These are phyloP conservation scores for Sesia apiformis DNA, from an alignment of 2,888 invertebrate species.

Conservation along the genomic window DNA sequence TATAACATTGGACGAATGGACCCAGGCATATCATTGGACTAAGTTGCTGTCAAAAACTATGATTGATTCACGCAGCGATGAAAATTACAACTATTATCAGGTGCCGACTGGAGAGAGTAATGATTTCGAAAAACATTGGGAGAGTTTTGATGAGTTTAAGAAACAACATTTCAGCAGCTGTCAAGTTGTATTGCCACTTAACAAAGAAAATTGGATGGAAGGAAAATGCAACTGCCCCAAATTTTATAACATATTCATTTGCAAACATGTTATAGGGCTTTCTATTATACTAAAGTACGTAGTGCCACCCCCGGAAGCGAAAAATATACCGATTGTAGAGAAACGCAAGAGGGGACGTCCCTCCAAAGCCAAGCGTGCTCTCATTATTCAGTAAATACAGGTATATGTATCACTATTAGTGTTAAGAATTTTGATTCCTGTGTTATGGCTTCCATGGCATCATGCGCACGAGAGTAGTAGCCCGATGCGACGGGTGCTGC, in stretches of 20 bases:
- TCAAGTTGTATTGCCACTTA: neutral
- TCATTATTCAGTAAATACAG: neutral
- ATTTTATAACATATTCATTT: neutral
- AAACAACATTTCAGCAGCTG: neutral
- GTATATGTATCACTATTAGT: too few species aligned
- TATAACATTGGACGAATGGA: slow-evolving; percentile 10
- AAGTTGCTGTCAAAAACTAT: slow-evolving; percentile 9
- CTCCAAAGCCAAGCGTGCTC: neutral
- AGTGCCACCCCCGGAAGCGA: neutral
- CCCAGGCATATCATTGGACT: slow-evolving; percentile 12
- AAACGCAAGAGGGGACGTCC: neutral
- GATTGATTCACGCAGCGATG: slow-evolving; percentile 2
- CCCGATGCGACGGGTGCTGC: too few species aligned
- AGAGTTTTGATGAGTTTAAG: neutral
- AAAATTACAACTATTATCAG: slow-evolving; percentile 6
- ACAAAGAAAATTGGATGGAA: neutral
- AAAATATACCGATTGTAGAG: neutral
- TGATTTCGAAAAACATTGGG: neutral
- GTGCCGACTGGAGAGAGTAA: slow-evolving; percentile 6
- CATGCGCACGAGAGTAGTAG: too few species aligned
- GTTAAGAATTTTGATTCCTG: too few species aligned
- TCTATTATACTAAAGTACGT: neutral
- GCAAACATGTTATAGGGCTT: neutral
- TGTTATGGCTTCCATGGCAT: too few species aligned
- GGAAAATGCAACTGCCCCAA: neutral